phyloP scores from a whole-genome alignment of 2,797 vertebrate species.

The Sebastes elongatus region DNA sequence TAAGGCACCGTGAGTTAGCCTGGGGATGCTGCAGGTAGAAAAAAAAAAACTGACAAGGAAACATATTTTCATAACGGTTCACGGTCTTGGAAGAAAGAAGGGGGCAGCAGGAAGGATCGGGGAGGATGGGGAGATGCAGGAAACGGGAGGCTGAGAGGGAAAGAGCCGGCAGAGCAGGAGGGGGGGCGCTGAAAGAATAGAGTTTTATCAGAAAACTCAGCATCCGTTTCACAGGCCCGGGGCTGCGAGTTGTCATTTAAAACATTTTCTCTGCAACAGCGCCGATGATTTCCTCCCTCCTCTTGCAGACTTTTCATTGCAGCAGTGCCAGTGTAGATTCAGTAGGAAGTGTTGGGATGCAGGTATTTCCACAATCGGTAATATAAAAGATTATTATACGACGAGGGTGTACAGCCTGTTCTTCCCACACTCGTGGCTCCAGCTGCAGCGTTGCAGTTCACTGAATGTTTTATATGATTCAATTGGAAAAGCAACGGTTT shows the following conservation, averaged over 20 bases:
- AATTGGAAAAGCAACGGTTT: conserved; percentile 40
- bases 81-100: conserved; percentile 24
- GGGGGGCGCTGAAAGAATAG: conserved; percentile 30
- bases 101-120: conserved; percentile 1
- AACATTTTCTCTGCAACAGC: conserved; percentile 47
- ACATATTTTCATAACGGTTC: conserved; percentile 60
- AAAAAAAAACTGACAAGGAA: conserved; percentile 46
- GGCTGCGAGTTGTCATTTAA: conserved; percentile 65
- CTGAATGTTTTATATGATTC: conserved; percentile 54
- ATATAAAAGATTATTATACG: conserved; percentile 28
- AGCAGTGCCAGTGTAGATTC: conserved; percentile 22
- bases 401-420: background rate
- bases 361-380: conserved; percentile 21
- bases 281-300: conserved; percentile 30
- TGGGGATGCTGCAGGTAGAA: conserved; percentile 60
- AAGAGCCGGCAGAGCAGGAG: background rate
- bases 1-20: conserved; percentile 42
- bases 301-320: conserved; percentile 22
- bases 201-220: conserved; percentile 49
- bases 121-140: background rate
- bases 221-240: conserved; percentile 56
- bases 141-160: conserved; percentile 3
- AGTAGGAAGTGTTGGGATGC: background rate
- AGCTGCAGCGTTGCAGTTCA: conserved; percentile 37
- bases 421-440: background rate